Base-by-base conservation (phyloP, 2,113 vertebrate genomes). In the Thamnophis sirtalis region DNA sequence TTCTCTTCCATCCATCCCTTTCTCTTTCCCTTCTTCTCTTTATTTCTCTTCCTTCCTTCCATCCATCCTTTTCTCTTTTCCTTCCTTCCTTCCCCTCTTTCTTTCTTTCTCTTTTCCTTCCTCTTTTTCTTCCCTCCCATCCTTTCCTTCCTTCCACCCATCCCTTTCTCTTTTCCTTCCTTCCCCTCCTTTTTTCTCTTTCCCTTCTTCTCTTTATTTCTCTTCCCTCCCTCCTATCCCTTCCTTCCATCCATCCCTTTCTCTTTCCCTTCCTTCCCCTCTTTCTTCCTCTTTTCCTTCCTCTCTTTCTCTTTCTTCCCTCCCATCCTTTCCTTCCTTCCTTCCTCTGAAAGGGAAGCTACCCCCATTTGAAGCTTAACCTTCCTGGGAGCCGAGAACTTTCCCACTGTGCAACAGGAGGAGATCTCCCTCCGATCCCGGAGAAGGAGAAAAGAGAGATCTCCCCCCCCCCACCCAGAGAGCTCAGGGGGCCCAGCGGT, bases 341-440 rank as follows among this genome's bases (percentile, higher is more conserved):
- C 63, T 91, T 53, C 24, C 73, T 33, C 85, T 87, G 9, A 38
- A 53, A 85, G 43, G 86, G 53, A 53, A 92, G 91, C 80, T 91
- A 28, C 55, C 63, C 38, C 26, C 49, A n/a, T n/a, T 0, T 60
- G 8, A 60, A 26, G 24, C 55, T 92, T 89, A 0, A 33, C 63
- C n/a, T 73, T 28, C 54, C 53, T 51, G 91, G 87, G 51, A 13
- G 54, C 87, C 60, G 51, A 22, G 26, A 92, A 73, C 56, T 0
- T 89, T 38, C 0, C 58, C 49, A 51, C 68, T 84, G 19, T 17
- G 87, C 55, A 26, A 9, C 11, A 90, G 85, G 55, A 84, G 48
- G 58, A 3, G 90, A 92, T 63, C 93, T 91, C 48, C 54, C 50
- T 58, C 90, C 85, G 90, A 7, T 63, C 48, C 89, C 43, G 87